Evolutionary conservation across 2,113 vertebrate genomes (phyloP).

Genomic region (Raja brachyura): DNA sequence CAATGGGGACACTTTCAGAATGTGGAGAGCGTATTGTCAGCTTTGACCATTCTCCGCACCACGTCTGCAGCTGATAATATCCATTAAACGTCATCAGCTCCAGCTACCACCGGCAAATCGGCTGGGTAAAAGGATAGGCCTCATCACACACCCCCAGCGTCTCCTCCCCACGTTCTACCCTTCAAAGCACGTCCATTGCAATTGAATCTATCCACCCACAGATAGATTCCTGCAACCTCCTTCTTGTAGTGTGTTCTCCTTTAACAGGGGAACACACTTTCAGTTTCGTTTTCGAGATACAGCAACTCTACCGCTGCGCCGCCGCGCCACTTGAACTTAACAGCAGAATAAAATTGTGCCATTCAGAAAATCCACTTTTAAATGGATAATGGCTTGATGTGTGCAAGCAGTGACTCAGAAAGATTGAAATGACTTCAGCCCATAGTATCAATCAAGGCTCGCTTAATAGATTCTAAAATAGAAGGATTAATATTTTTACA

Average conservation of each 20-base stretch:
- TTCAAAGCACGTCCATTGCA: background rate
- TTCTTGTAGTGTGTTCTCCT: background rate
- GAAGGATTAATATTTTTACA: background rate
- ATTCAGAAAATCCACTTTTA: background rate
- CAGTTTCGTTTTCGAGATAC: no score
- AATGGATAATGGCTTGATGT: background rate
- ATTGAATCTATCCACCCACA: background rate
- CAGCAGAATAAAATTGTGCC: background rate
- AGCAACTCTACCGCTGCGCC: no score
- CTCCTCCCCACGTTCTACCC: background rate
- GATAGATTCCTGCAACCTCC: background rate
- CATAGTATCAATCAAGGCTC: background rate
- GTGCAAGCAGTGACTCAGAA: background rate
- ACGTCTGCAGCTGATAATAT: background rate
- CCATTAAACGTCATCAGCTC: background rate
- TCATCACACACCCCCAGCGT: background rate
- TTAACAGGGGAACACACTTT: background rate
- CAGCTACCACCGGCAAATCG: background rate
- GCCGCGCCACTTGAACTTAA: background rate
- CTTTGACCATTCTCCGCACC: background rate
- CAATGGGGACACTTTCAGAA: background rate
- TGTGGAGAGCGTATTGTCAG: background rate
- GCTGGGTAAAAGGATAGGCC: background rate
- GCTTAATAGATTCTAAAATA: background rate
- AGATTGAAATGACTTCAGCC: constrained; percentile 1